Percentiles rank a stretch among this genome's conserved stretches.
phyloP scores from a whole-genome alignment of 2,888 invertebrate genomes.

The Drosophila yooni region DNA sequence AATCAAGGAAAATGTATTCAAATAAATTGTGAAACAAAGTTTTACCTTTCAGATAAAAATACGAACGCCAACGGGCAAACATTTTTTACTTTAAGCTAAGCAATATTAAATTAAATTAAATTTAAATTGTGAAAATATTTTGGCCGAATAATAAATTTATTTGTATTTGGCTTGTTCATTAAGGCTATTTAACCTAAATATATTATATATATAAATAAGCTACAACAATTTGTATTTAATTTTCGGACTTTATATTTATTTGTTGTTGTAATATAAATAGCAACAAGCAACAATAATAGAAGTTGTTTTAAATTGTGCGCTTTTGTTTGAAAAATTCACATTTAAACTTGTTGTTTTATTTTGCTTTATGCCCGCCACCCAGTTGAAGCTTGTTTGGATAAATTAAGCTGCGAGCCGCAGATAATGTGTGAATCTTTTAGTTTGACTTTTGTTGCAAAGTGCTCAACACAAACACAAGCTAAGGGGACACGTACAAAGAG shows the following conservation, averaged over 20 bases:
- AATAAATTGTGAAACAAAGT: background rate
- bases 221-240: background rate
- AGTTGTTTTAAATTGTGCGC: background rate
- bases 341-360: background rate
- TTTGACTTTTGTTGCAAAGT: conserved; percentile 24
- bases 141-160: background rate
- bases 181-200: background rate
- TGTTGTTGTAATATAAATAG: background rate
- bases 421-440: conserved; percentile 20
- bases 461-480: conserved; percentile 1
- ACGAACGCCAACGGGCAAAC: background rate
- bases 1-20: background rate
- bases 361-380: background rate
- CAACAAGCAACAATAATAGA: background rate
- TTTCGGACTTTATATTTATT: background rate
- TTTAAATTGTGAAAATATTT: background rate
- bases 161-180: background rate
- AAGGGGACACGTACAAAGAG: too few species aligned
- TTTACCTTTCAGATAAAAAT: background rate
- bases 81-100: background rate
- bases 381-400: background rate
- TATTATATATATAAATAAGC: background rate
- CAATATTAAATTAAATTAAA: background rate
- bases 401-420: conserved; percentile 11
- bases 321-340: background rate